These are phyloP conservation scores for Tyrannus savana DNA, from an alignment of 2,113 vertebrate genomes.

Conservation along the genomic window DNA sequence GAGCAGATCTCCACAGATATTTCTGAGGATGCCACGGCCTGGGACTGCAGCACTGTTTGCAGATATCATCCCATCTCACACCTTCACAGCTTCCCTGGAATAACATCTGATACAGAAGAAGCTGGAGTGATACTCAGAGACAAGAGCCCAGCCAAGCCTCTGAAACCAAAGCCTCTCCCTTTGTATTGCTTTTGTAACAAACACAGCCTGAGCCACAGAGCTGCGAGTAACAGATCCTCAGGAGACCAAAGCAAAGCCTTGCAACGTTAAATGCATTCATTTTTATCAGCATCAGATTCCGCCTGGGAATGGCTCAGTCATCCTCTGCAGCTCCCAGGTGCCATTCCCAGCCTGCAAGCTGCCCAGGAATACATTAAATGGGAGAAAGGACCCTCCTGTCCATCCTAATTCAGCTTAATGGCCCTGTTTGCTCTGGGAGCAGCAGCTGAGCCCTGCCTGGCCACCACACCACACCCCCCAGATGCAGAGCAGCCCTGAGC, in stretches of 20 bases:
- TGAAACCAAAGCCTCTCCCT: constrained; percentile 3
- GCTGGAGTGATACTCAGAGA: neutral
- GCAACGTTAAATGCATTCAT: constrained; percentile 18
- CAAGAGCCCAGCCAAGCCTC: neutral
- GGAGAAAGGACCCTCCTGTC: neutral
- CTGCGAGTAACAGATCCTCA: neutral
- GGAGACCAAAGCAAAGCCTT: neutral
- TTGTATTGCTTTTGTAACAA: constrained; percentile 26
- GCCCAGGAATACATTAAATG: constrained; percentile 20
- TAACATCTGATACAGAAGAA: constrained; percentile 18
- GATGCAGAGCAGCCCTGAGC: neutral
- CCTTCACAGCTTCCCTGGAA: constrained; percentile 26
- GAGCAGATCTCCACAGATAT: neutral
- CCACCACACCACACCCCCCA: neutral
- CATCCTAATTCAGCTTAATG: neutral
- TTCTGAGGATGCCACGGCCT: neutral
- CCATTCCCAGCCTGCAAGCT: constrained; percentile 41
- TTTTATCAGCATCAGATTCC: constrained; percentile 42
- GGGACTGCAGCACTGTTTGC: neutral
- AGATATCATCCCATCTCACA: neutral
- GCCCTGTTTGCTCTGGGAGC: neutral
- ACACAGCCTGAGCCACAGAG: neutral
- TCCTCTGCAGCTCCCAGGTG: constrained; percentile 27
- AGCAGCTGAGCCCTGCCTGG: neutral
- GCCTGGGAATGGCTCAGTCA: constrained; percentile 31